Evolutionary conservation across 2,888 invertebrate species (phyloP).

Genomic region (Melanargia galathea): DNA sequence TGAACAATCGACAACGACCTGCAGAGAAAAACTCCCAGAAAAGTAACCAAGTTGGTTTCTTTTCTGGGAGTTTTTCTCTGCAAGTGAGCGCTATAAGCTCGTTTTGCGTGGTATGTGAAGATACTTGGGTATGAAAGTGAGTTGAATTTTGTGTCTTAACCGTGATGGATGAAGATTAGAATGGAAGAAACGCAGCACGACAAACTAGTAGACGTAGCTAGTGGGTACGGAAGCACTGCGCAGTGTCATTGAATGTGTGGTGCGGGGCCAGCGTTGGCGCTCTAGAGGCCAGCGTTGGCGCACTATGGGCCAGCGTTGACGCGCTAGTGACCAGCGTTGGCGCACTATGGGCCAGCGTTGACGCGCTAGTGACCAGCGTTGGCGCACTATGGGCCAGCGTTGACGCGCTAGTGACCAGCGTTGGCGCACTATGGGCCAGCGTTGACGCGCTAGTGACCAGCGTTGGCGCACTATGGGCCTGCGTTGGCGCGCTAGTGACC

Average conservation of each 20-base stretch:
- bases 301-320: no score
- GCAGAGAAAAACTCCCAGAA: no score
- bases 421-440: slow-evolving; percentile 98
- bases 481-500: slow-evolving; percentile 64
- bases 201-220: background rate
- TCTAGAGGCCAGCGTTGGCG: slow-evolving; percentile 79
- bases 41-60: no score
- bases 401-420: slow-evolving; percentile 73
- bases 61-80: no score
- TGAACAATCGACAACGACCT: no score
- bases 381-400: no score
- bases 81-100: no score
- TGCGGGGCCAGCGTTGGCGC: slow-evolving; percentile 24
- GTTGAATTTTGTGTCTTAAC: no score
- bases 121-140: no score
- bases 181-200: background rate
- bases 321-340: slow-evolving; percentile 86
- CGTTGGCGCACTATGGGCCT: no score
- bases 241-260: background rate
- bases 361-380: slow-evolving; percentile 74
- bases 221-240: background rate
- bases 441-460: slow-evolving; percentile 68
- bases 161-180: no score
- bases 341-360: slow-evolving; percentile 95
- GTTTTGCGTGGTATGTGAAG: no score